Evolutionary conservation across 2,888 invertebrate genomes (phyloP), one percentile per base, ranked within the genome.

Genomic region (Crematogaster levior): DNA sequence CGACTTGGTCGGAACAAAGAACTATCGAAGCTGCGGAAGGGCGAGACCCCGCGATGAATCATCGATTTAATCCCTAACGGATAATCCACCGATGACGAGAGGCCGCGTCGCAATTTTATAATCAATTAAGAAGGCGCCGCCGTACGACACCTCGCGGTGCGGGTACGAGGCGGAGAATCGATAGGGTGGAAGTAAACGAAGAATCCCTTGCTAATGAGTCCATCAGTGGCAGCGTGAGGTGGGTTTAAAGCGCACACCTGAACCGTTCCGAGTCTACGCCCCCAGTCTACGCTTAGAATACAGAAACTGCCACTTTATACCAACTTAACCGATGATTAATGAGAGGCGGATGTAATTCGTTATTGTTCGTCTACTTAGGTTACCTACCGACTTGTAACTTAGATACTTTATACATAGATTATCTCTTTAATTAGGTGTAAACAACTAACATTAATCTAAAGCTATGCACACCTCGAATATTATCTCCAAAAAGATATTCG

Each of bases 151-250:
- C 53, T 51, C 24, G 66, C n/a, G 51, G 43, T 37, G n/a, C 21
- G 27, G 75, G 34, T 58, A 15, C 65, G 56, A 56, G 24, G 34
- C 58, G 74, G 61, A 7, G 58, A 66, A 51, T 48, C 83, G 73
- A 81, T 81, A 48, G 56, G 53, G 40, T 81, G 72, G 83, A 79
- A 81, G 81, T 53, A 70, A 79, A 70, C 77, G 77, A 81, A 74
- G 84, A 84, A 82, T 79, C 79, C 60, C 53, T 73, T 58, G 83
- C 73, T 89, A 87, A 89, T 87, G 88, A 88, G 73, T 73, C 60
- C 70, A 73, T 74, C 72, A 53, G 43, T 43, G 43, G 65, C 53
- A n/a, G 82, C 65, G 77, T 79, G 77, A 68, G 70, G 46, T 24
- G 77, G 7, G 68, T 79, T 79, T 70, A 43, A 77, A 79, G 43